Evolutionary conservation across 1,140 invertebrate species (phyloP).

Genomic region (Calephelis virginiensis): DNA sequence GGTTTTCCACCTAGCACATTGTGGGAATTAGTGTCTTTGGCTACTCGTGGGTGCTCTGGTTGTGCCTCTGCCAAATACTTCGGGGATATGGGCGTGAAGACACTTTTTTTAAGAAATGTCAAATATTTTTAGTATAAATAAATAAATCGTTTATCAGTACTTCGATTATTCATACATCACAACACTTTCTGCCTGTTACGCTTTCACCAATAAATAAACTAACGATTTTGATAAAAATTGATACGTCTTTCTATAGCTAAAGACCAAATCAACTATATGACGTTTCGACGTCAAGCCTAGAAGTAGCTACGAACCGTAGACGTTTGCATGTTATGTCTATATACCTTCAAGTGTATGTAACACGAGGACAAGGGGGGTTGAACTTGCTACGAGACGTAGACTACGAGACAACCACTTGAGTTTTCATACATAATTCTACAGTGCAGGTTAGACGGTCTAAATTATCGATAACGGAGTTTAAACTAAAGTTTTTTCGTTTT

Average conservation of each 20-base stretch:
- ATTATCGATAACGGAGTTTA: not conserved
- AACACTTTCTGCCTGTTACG: not conserved
- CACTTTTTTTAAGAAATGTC: too few species aligned
- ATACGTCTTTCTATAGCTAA: too few species aligned
- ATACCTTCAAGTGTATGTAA: not conserved
- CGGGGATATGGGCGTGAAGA: too few species aligned
- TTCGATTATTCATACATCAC: not conserved
- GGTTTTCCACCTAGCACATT: too few species aligned
- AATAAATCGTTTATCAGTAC: not conserved
- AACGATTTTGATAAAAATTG: too few species aligned
- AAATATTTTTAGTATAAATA: too few species aligned
- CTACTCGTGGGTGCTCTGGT: too few species aligned
- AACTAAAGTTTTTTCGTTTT: not conserved
- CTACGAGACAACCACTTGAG: conserved; percentile 6
- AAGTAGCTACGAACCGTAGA: not conserved
- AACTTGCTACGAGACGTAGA: conserved; percentile 2
- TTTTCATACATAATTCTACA: not conserved
- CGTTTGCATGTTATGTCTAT: not conserved
- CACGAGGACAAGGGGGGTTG: not conserved
- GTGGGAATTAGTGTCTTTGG: too few species aligned
- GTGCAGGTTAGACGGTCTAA: not conserved
- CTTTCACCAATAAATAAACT: too few species aligned
- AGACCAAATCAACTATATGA: too few species aligned
- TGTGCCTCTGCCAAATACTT: too few species aligned
- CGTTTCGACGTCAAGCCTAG: too few species aligned